These are phyloP conservation scores for Semicossyphus pulcher DNA, from an alignment of 2,113 vertebrate genomes.

Conservation along the genomic window DNA sequence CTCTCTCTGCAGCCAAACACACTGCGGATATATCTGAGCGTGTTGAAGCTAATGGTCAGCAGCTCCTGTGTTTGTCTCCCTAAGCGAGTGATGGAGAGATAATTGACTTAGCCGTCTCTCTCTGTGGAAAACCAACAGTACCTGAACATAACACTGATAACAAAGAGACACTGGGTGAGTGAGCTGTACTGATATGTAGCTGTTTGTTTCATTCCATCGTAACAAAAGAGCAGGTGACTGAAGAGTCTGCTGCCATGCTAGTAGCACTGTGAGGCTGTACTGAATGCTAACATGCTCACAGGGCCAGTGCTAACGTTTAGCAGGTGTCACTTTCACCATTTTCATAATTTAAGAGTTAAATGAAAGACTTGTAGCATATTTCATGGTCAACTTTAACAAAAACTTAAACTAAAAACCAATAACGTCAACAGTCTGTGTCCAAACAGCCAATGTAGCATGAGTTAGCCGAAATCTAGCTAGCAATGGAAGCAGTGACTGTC, in stretches of 20 bases:
- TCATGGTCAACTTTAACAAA: too few species aligned
- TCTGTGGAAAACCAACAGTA: slow-evolving; percentile 5
- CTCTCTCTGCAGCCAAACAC: background rate
- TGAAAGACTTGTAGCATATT: too few species aligned
- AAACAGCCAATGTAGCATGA: too few species aligned
- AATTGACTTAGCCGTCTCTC: slow-evolving; percentile 19
- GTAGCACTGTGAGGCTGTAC: background rate
- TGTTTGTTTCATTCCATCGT: background rate
- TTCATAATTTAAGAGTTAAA: too few species aligned
- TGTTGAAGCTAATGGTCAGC: slow-evolving; percentile 22
- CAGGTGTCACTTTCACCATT: too few species aligned
- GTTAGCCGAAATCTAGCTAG: too few species aligned
- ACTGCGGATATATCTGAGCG: background rate
- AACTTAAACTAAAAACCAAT: too few species aligned
- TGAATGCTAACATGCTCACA: background rate
- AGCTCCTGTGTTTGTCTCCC: slow-evolving; percentile 33
- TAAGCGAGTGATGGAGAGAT: slow-evolving; percentile 15
- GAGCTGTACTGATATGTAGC: background rate
- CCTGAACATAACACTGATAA: slow-evolving; percentile 25
- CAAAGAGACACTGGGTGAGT: background rate
- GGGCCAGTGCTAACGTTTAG: too few species aligned
- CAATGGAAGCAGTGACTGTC: too few species aligned
- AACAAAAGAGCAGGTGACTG: background rate
- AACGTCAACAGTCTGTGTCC: too few species aligned
- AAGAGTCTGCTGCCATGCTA: background rate